Base-by-base conservation (phyloP, 1,140 invertebrate genomes). In the Ceratosolen solmsi region DNA sequence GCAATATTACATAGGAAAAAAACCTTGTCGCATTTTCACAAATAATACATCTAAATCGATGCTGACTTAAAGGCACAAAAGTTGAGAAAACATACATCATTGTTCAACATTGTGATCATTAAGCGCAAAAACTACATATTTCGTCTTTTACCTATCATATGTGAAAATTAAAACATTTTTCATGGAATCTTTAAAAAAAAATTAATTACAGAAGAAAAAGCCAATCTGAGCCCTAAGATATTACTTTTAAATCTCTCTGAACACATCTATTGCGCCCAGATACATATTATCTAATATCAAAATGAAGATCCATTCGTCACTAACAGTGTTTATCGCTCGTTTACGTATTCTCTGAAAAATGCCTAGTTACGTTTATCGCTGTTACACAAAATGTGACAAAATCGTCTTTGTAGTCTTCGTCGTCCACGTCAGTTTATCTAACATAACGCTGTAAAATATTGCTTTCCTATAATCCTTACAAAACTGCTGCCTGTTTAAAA, bases 241-340 rank as follows among this genome's bases (percentile, higher is more conserved):
- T 85, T 75, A 85, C 83, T 79, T 85, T 82, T 82, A 76, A 58
- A 85, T 84, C 82, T 93, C 93, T 93, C 92, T 93, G 89, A 93
- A 93, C 79, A 93, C 91, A 86, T 93, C 93, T 85, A 93, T 92
- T 73, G 92, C 92, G 80, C 91, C 92, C 89, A 93, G 89, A 91
- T 93, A 93, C 93, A 93, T 93, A 90, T 90, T 93, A 93, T 89
- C 92, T 92, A 90, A 88, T 85, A 87, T 87, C 79, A 87, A 87
- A 90, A 87, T 84, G 80, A 90, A 88, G 79, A 89, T 86, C 89
- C 91, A 92, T 92, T 87, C 86, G 89, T 86, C 75, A 77, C 87
- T 90, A 89, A 86, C 87, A 89, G 87, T 89, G 86, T 89, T 87
- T 90, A 89, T 88, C 84, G 80, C 86, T 90, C 88, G 87, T 86